Conservation (phyloP, 1,140 invertebrate species). For the Oppia nitens region DNA sequence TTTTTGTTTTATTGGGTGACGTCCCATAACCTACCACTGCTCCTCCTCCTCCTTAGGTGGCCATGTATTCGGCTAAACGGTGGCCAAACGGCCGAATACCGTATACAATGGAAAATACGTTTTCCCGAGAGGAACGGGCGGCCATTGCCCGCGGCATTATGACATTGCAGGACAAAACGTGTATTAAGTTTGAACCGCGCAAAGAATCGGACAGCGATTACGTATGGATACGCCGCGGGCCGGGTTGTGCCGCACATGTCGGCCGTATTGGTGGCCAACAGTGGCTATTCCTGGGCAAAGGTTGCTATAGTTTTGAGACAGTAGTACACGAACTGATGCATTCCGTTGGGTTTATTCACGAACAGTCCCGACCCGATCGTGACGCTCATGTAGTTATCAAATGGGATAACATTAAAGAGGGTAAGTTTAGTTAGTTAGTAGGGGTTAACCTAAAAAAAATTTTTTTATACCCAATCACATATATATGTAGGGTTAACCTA, state of each 20-base stretch:
- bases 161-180: conserved; percentile 11
- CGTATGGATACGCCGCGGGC: conserved; percentile 1
- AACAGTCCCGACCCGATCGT: conserved; percentile 30
- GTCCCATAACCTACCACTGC: neutral
- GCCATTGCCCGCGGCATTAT: conserved; percentile 13
- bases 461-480: too few relatives aligned
- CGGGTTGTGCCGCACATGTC: conserved; percentile 17
- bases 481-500: too few relatives aligned
- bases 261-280: conserved; percentile 16
- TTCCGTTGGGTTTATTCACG: conserved; percentile 30
- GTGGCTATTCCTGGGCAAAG: conserved; percentile 17
- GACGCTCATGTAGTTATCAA: conserved; percentile 27
- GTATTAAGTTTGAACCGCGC: conserved; percentile 14
- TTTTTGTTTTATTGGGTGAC: too few relatives aligned
- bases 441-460: too few relatives aligned
- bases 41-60: neutral
- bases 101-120: conserved; percentile 13
- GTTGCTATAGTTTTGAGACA: conserved; percentile 21
- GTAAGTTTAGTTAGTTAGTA: conserved; percentile 5
- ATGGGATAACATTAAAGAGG: conserved; percentile 23
- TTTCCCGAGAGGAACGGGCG: conserved; percentile 9
- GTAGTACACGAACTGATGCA: conserved; percentile 27
- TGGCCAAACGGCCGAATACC: conserved; percentile 16
- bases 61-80: conserved; percentile 11
- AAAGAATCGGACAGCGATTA: conserved; percentile 5